These are phyloP conservation scores for Heteromurus nitidus DNA, from an alignment of 2,888 invertebrate genomes.

Conservation along the genomic window DNA sequence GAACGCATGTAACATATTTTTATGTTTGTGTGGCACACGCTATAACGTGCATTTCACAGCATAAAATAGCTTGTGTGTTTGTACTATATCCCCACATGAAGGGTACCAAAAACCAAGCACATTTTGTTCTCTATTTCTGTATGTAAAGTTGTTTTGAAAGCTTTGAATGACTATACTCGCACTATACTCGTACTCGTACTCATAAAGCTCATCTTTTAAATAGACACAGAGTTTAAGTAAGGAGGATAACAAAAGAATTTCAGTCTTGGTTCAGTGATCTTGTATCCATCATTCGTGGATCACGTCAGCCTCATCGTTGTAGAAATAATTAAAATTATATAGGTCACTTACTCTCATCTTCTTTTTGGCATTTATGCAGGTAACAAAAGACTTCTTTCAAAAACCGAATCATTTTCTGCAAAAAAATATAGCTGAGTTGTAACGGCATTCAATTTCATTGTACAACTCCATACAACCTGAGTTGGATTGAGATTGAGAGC, in stretches of 20 bases:
- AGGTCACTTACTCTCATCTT: conserved; percentile 63
- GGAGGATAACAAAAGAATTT: conserved; percentile 24
- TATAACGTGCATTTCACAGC: background rate
- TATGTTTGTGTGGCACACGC: background rate
- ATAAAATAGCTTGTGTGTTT: background rate
- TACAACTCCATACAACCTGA: too few species aligned
- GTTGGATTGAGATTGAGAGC: too few species aligned
- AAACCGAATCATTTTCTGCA: too few species aligned
- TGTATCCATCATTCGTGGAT: conserved; percentile 48
- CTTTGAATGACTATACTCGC: conserved; percentile 5
- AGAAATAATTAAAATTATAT: conserved; percentile 63
- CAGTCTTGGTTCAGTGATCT: conserved; percentile 42
- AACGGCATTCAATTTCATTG: too few species aligned
- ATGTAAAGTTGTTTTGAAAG: background rate
- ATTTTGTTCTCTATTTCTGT: background rate
- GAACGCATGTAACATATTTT: background rate
- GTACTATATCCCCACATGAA: background rate
- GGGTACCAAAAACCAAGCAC: background rate
- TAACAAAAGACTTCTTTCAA: conserved; percentile 17
- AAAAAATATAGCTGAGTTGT: too few species aligned
- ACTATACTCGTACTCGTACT: too few species aligned
- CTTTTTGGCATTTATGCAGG: conserved; percentile 12
- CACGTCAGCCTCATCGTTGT: background rate
- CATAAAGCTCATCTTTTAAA: conserved; percentile 2
- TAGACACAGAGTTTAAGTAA: too few species aligned